These are phyloP conservation scores for Heterochromis multidens DNA, from an alignment of 2,113 vertebrate species.

Conservation along the genomic window DNA sequence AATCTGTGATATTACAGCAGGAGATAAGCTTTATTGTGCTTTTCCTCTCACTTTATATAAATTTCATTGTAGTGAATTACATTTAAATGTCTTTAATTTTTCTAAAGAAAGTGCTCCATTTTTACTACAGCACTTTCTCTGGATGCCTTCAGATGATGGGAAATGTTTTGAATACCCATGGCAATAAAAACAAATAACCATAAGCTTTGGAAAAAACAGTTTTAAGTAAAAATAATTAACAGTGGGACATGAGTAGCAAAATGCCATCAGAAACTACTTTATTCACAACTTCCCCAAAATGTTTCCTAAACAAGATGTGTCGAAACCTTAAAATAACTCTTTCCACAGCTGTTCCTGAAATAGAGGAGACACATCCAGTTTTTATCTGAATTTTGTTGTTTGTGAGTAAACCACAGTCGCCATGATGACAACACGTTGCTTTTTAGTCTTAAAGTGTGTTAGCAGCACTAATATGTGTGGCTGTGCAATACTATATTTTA, in stretches of 20 bases:
- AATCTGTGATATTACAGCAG: not conserved
- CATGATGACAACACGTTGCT: not conserved
- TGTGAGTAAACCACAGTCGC: not conserved
- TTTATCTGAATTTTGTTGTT: not conserved
- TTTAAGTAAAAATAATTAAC: not conserved
- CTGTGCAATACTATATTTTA: too few relatives aligned
- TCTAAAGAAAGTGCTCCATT: not conserved
- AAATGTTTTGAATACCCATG: not conserved
- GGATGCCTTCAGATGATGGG: not conserved
- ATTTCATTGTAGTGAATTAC: not conserved
- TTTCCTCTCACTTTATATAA: not conserved
- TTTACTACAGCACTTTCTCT: not conserved
- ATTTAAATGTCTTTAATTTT: not conserved
- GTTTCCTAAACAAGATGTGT: not conserved
- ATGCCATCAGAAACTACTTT: not conserved
- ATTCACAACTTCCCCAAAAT: not conserved
- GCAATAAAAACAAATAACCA: not conserved
- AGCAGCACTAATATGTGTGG: too few relatives aligned
- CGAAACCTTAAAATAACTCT: not conserved
- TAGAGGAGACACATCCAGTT: not conserved
- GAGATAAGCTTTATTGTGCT: fast-evolving
- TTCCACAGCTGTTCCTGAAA: not conserved
- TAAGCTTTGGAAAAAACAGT: not conserved
- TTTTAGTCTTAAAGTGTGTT: not conserved
- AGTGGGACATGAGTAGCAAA: not conserved